Base-by-base conservation (phyloP, 2,113 vertebrate species). In the Ictalurus furcatus region DNA sequence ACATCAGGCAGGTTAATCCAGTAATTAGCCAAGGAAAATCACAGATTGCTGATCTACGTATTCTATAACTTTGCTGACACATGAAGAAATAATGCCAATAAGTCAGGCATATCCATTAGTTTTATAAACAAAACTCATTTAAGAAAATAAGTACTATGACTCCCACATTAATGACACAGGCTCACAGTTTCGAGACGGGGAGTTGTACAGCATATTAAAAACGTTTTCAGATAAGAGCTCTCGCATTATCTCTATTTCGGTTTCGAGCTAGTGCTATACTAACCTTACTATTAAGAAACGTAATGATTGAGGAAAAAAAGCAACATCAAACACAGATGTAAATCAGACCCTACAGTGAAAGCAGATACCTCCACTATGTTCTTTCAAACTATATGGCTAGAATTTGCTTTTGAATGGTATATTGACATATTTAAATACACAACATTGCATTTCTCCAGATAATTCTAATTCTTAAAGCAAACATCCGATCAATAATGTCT, bases 361-460 rank as follows among this genome's bases (percentile, higher is more conserved):
- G 1, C 78, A 69, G 56, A 74, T n/a, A 48, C 21, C 44, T 74
- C 3, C 3, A 52, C 82, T 82, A 71, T 69, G 61, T 0, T 71
- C 13, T 61, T 61, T 44, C 19, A 71, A 74, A 87, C 84, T 67
- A 89, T 30, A 63, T 73, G 54, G 54, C 63, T 76, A 86, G 81
- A 84, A 30, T 63, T 63, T 44, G 54, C 65, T 40, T 81, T 73
- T 58, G 54, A 81, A 81, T 52, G 61, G 17, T 84, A 67, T 85
- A 63, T 63, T 76, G 76, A 84, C 69, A 71, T 44, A 48, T 44
- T 78, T 48, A 84, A 23, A 90, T 58, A 87, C 80, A 85, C 54
- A 69, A 44, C 30, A 61, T 16, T 85, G 86, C 79, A 73, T 81
- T 69, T 58, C 71, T 81, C n/a, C 37, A 16, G 17, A 85, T 71